These are phyloP conservation scores for Bolborhynchus lineola DNA, from an alignment of 2,113 vertebrate species.

Conservation along the genomic window DNA sequence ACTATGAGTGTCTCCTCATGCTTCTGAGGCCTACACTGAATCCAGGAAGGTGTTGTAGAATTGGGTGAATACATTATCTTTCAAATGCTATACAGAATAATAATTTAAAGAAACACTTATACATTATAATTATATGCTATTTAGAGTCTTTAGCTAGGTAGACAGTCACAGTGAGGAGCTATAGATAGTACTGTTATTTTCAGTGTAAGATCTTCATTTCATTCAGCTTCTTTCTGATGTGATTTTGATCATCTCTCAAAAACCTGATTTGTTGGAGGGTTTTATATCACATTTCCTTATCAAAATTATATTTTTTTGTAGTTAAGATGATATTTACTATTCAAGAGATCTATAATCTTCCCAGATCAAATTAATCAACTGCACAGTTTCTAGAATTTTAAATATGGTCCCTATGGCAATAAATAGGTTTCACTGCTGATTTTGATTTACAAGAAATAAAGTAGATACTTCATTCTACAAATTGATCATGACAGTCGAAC, in stretches of 20 bases:
- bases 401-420: slow-evolving; percentile 15
- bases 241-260: neutral
- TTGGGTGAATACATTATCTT: neutral
- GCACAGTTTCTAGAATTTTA: slow-evolving; percentile 6
- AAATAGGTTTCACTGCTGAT: slow-evolving; percentile 7
- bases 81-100: slow-evolving; percentile 18
- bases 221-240: neutral
- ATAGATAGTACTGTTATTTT: slow-evolving; percentile 32
- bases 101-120: neutral
- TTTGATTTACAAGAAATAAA: slow-evolving; percentile 37
- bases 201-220: neutral
- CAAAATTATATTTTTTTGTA: neutral
- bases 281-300: neutral
- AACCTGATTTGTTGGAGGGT: neutral
- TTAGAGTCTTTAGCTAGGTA: neutral
- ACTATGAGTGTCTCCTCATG: neutral
- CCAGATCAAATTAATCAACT: slow-evolving; percentile 31
- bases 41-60: neutral
- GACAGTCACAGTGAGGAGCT: neutral
- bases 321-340: slow-evolving; percentile 14
- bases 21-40: neutral
- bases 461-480: slow-evolving; percentile 9
- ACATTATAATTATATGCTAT: slow-evolving; percentile 14
- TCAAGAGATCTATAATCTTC: slow-evolving; percentile 10
- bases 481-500: slow-evolving; percentile 11